These are phyloP conservation scores for Podarcis raffonei DNA, from an alignment of 2,113 vertebrate species.

Conservation along the genomic window DNA sequence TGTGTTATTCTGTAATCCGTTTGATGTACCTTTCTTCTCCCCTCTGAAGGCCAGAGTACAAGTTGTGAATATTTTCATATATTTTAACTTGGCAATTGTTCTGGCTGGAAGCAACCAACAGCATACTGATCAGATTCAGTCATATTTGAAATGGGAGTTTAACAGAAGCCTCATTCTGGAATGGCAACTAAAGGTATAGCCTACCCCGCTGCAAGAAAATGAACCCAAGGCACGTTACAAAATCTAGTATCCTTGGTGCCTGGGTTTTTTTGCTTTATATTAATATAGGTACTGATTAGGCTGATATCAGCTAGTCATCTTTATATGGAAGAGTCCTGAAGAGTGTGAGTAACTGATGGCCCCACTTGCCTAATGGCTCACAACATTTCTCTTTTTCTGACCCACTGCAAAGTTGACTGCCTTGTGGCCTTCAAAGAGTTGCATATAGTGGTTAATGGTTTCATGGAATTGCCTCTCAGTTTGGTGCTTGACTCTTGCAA, in stretches of 20 bases:
- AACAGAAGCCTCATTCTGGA: background rate
- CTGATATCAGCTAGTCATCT: background rate
- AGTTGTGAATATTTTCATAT: background rate
- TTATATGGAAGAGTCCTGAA: background rate
- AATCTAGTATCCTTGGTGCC: background rate
- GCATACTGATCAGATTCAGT: background rate
- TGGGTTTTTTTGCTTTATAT: background rate
- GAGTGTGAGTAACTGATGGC: background rate
- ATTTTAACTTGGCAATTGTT: background rate
- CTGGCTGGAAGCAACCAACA: background rate
- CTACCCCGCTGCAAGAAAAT: background rate
- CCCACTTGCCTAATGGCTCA: background rate
- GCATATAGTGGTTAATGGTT: too few species aligned
- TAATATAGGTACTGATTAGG: background rate
- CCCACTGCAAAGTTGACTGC: background rate
- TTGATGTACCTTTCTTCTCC: background rate
- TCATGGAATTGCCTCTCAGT: background rate
- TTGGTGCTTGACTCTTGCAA: slow-evolving; percentile 4
- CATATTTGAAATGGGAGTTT: background rate
- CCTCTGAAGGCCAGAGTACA: background rate
- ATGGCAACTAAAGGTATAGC: background rate
- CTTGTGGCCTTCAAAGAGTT: too few species aligned
- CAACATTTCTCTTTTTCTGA: background rate
- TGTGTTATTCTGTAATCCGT: background rate
- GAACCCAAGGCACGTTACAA: background rate